Conservation (phyloP, 2,113 vertebrate species). For the Anser cygnoides region DNA sequence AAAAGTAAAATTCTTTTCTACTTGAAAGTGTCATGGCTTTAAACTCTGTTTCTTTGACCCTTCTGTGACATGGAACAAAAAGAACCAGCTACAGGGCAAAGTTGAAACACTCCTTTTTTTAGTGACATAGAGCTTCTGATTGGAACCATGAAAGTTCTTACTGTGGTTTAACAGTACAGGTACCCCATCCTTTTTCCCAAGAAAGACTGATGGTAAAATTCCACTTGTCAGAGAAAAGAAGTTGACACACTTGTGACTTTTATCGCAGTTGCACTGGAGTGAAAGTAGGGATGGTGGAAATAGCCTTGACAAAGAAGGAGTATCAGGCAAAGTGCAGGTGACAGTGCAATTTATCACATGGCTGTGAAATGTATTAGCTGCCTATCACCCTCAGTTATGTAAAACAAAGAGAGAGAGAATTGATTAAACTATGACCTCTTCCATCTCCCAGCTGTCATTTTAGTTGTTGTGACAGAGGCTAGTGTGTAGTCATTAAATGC, state of each 20-base stretch:
- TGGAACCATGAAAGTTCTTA: background rate
- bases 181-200: background rate
- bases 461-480: slow-evolving; percentile 33
- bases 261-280: background rate
- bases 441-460: slow-evolving; percentile 61
- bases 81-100: background rate
- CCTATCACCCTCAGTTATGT: slow-evolving; percentile 67
- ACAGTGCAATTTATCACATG: slow-evolving; percentile 63
- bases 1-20: background rate
- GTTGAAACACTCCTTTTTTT: background rate
- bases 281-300: slow-evolving; percentile 19
- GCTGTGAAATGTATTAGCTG: slow-evolving; percentile 62
- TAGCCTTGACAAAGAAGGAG: slow-evolving; percentile 55
- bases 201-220: background rate
- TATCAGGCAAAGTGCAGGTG: slow-evolving; percentile 53
- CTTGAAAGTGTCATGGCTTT: background rate
- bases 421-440: slow-evolving; percentile 66
- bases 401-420: slow-evolving; percentile 57
- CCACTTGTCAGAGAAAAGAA: background rate
- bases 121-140: background rate
- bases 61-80: background rate
- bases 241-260: background rate
- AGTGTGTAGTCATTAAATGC: slow-evolving; percentile 31
- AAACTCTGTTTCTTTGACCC: background rate
- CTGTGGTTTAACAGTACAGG: background rate